phyloP scores from a whole-genome alignment of 1,140 invertebrate genomes.

The Polyergus mexicanus region DNA sequence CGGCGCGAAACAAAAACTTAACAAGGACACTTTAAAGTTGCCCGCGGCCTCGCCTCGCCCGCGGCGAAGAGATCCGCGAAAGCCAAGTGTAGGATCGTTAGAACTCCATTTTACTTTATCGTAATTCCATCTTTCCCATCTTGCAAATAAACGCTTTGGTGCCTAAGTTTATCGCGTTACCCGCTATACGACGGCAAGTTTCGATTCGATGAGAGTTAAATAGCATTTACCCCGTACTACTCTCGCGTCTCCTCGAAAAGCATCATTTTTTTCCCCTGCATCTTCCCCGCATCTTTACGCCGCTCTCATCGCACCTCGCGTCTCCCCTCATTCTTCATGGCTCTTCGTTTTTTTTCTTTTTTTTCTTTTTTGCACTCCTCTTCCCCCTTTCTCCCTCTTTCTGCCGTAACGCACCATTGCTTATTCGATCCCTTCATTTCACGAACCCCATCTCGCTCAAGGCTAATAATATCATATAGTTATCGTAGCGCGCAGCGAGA shows the following conservation, averaged over 20 bases:
- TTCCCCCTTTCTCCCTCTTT: neutral
- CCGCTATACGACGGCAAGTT: slow-evolving; percentile 68
- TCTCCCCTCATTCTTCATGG: neutral
- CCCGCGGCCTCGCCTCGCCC: neutral
- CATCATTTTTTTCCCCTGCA: slow-evolving; percentile 24
- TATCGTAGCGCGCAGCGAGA: slow-evolving; percentile 56
- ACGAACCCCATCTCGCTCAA: slow-evolving; percentile 37
- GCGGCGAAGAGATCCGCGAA: slow-evolving; percentile 30
- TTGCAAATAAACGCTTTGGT: slow-evolving; percentile 79
- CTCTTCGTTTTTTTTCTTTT: neutral
- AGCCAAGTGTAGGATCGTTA: slow-evolving; percentile 66
- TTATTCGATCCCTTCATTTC: slow-evolving; percentile 42
- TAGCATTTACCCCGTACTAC: slow-evolving; percentile 63
- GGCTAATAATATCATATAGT: slow-evolving; percentile 70
- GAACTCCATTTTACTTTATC: slow-evolving; percentile 79
- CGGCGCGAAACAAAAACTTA: slow-evolving; percentile 61
- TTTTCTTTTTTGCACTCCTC: neutral
- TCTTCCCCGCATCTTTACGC: neutral
- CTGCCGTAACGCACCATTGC: slow-evolving; percentile 33
- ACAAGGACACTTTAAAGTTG: slow-evolving; percentile 68
- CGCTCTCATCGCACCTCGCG: slow-evolving; percentile 2
- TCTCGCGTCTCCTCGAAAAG: slow-evolving; percentile 22
- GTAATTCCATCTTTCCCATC: slow-evolving; percentile 80
- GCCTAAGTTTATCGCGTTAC: slow-evolving; percentile 78
- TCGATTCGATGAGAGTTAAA: slow-evolving; percentile 76